Conservation (phyloP, 2,797 vertebrate species). For the Muscicapa comitata region DNA sequence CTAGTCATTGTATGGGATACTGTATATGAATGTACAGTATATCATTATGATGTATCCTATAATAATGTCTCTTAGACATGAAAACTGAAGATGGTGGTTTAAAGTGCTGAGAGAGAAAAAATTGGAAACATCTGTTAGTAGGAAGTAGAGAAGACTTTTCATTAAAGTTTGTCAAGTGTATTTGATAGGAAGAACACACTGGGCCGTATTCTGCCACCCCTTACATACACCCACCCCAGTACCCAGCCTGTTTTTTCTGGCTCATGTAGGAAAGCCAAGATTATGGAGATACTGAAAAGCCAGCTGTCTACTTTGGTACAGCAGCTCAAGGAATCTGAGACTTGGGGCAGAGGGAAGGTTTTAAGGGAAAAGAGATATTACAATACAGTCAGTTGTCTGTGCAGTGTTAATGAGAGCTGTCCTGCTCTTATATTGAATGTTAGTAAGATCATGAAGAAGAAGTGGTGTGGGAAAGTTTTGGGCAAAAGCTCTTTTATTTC, state of each 20-base stretch:
- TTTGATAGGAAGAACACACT: constrained; percentile 59
- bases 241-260: neutral
- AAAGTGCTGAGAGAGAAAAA: constrained; percentile 77
- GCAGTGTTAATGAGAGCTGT: neutral
- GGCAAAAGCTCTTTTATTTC: neutral
- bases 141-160: constrained; percentile 74
- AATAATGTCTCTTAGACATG: constrained; percentile 80
- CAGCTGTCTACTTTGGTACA: neutral
- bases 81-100: constrained; percentile 78
- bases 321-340: neutral
- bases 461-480: neutral
- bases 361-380: neutral
- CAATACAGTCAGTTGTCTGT: neutral
- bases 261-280: neutral
- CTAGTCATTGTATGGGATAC: constrained; percentile 72
- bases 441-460: neutral
- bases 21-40: constrained; percentile 76
- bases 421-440: neutral
- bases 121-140: constrained; percentile 78
- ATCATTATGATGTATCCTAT: constrained; percentile 78
- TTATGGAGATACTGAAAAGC: neutral
- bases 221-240: neutral
- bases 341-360: neutral
- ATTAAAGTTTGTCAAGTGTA: constrained; percentile 74
- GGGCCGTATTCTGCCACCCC: constrained; percentile 22